These are phyloP conservation scores for Lumbricus terrestris DNA, from an alignment of 2,888 invertebrate genomes.

Conservation along the genomic window DNA sequence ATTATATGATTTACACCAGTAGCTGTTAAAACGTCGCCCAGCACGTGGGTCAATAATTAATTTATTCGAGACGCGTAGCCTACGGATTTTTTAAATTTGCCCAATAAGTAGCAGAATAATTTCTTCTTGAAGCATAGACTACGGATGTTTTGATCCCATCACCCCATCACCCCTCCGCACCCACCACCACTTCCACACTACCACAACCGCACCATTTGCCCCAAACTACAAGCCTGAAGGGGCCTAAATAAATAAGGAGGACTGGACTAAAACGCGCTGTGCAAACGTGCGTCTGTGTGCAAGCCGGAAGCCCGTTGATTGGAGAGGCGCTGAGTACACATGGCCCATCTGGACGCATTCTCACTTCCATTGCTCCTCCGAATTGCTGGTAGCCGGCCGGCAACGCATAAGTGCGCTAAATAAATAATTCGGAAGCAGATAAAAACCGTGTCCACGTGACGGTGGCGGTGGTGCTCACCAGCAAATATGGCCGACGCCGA, in stretches of 20 bases:
- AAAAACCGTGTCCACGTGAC: neutral
- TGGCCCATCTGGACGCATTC: neutral
- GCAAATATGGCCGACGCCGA: neutral
- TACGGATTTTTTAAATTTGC: too few relatives aligned
- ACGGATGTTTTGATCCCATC: neutral
- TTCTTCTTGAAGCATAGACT: neutral
- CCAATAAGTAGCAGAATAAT: too few relatives aligned
- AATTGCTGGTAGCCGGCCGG: neutral
- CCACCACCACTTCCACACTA: too few relatives aligned
- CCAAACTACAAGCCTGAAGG: neutral
- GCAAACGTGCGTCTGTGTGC: neutral
- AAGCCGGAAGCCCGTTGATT: neutral
- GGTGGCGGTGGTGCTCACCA: neutral
- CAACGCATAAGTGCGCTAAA: neutral
- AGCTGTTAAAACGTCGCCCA: too few relatives aligned
- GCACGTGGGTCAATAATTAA: too few relatives aligned
- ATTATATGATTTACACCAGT: too few relatives aligned
- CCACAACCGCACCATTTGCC: neutral
- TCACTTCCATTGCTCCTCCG: neutral
- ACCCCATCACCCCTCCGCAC: too few relatives aligned
- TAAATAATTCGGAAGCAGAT: neutral
- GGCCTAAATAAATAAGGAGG: neutral
- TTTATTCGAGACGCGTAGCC: too few relatives aligned
- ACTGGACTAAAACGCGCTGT: neutral
- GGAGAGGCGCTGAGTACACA: neutral